Evolutionary conservation across 2,888 invertebrate species (phyloP).

Genomic region (Synanthedon formicaeformis): DNA sequence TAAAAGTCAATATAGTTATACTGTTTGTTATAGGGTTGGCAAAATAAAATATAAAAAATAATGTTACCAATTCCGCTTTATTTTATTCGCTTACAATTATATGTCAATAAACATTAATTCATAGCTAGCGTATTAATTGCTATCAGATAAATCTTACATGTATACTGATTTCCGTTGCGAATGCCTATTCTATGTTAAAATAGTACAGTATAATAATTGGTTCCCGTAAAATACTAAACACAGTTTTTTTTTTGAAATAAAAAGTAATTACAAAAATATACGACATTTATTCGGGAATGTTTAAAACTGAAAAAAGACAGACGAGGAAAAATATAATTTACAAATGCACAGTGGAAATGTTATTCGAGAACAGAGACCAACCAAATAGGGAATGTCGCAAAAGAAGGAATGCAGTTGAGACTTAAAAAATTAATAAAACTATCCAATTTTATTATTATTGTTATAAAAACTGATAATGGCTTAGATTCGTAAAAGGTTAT

Average conservation of each 20-base stretch:
- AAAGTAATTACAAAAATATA: no score
- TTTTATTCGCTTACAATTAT: conserved; percentile 48
- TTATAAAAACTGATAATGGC: neutral
- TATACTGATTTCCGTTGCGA: neutral
- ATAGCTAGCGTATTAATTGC: conserved; percentile 43
- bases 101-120: conserved; percentile 33
- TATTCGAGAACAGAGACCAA: neutral
- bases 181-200: neutral
- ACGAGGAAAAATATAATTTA: conserved; percentile 29
- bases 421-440: neutral
- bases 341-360: conserved; percentile 31
- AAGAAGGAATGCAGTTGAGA: conserved; percentile 25
- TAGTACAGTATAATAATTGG: conserved; percentile 8
- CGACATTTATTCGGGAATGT: conserved; percentile 40
- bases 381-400: conserved; percentile 27
- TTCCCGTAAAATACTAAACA: conserved; percentile 10
- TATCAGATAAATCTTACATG: conserved; percentile 7
- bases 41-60: conserved; percentile 17
- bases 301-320: conserved; percentile 24
- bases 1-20: no score
- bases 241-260: neutral
- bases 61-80: conserved; percentile 61
- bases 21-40: neutral
- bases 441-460: neutral
- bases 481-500: neutral